Conservation (phyloP, 2,888 invertebrate species). For the Hyposoter didymator region DNA sequence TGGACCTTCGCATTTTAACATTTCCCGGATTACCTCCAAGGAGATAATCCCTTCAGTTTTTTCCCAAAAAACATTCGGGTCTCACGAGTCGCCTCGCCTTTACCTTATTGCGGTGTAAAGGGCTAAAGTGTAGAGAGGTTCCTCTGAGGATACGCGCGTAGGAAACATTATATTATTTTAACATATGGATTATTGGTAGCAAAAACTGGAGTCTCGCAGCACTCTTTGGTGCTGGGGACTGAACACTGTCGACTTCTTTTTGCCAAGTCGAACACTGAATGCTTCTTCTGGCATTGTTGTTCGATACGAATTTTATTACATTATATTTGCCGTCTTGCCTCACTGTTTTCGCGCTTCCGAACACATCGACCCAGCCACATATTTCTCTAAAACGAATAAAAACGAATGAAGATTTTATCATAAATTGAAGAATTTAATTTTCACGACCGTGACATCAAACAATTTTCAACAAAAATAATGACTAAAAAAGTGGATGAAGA, state of each 20-base stretch:
- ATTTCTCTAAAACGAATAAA: conserved; percentile 26
- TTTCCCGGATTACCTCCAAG: too few relatives aligned
- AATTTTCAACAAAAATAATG: not conserved
- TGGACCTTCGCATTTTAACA: too few relatives aligned
- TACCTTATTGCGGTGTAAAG: too few relatives aligned
- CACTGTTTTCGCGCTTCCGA: conserved; percentile 19
- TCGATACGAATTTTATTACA: conserved; percentile 24
- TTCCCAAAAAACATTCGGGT: too few relatives aligned
- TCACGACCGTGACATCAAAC: not conserved
- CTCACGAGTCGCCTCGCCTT: too few relatives aligned
- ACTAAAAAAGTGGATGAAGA: not conserved
- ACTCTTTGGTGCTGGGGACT: too few relatives aligned
- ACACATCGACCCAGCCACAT: not conserved
- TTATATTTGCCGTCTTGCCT: conserved; percentile 11
- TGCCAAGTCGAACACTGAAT: conserved; percentile 35
- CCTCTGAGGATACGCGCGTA: too few relatives aligned
- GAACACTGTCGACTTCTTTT: conserved; percentile 16
- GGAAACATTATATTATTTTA: too few relatives aligned
- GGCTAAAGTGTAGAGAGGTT: too few relatives aligned
- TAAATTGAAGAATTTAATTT: not conserved
- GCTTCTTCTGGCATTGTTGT: conserved; percentile 3
- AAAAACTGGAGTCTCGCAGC: too few relatives aligned
- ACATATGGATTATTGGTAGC: too few relatives aligned
- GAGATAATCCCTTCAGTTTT: too few relatives aligned
- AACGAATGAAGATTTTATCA: not conserved